Percentiles rank a stretch among this genome's conserved stretches.
These are phyloP conservation scores for Echinometra lucunter DNA, from an alignment of 53 echinoderm and acorn worm species.

Conservation along the genomic window DNA sequence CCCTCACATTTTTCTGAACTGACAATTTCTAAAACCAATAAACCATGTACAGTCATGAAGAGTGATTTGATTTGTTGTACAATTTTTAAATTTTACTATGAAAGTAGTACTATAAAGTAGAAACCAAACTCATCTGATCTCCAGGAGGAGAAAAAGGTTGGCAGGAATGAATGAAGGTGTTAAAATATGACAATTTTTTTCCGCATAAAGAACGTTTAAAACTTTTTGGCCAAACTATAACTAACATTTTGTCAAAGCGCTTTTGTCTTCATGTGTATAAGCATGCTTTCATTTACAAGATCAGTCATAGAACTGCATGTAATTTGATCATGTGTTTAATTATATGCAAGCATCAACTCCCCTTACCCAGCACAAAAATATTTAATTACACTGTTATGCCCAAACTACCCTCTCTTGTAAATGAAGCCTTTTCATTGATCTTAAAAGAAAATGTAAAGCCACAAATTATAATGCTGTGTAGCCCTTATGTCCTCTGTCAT, in stretches of 20 bases:
- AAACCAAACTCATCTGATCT: too few relatives aligned
- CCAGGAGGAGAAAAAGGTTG: too few relatives aligned
- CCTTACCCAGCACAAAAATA: slow-evolving; percentile 1
- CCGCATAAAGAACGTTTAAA: too few relatives aligned
- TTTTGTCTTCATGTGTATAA: not conserved
- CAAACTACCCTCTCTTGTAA: slow-evolving; percentile 15
- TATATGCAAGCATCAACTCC: not conserved
- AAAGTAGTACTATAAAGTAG: too few relatives aligned
- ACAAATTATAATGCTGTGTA: not conserved
- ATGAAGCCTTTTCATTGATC: slow-evolving; percentile 5
- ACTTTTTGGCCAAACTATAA: not conserved
- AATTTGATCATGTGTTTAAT: not conserved
- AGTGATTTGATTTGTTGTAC: too few relatives aligned
- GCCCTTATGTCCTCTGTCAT: not conserved
- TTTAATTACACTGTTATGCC: slow-evolving; percentile 13
- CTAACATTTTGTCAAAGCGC: not conserved
- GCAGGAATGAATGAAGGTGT: too few relatives aligned
- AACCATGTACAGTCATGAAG: too few relatives aligned
- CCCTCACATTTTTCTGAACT: too few relatives aligned
- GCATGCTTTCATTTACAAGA: not conserved
- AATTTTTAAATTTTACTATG: too few relatives aligned
- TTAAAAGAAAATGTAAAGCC: not conserved
- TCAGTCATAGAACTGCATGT: not conserved
- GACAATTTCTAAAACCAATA: too few relatives aligned
- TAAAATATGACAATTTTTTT: too few relatives aligned